Evolutionary conservation across 2,888 invertebrate species (phyloP), one percentile per base, ranked within the genome.

Genomic region (Vannuccia rotundouncinata): DNA sequence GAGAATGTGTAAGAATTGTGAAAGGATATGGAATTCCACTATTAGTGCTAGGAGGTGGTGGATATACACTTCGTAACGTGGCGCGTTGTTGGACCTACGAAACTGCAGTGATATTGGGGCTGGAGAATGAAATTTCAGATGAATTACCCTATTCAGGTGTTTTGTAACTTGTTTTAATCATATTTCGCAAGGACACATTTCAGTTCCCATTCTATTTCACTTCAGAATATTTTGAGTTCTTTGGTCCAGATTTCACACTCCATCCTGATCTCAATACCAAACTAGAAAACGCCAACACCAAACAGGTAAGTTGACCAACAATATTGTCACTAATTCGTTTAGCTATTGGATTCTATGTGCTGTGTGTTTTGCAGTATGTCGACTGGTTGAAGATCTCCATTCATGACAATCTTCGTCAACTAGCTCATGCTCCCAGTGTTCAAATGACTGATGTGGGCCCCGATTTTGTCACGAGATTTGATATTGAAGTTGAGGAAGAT

Each of bases 31-130:
- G 94, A 86, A 91, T 98, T 1, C 99, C 99, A 0, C 91, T 96
- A 1, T 89, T 96, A 66, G 94, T 95, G 0, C 92, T 97, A 0
- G 95, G 92, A 13, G 92, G 92, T 0, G 92, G 92, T 2, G 91
- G 92, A 90, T 99, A 98, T 87, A 99, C 97, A 0, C 89, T 97
- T 29, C 90, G 95, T 30, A 99, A 99, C 88, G 98, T 99, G 0
- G 97, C 99, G 0, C 91, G 99, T 1, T 98, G 97, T 87, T 99
- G 99, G 99, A 96, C 98, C 0, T 96, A 96, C 85, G 99, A 99
- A 89, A 99, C 99, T 0, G 94, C 97, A 0, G 89, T 99, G 0
- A 89, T 98, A 0, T 92, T 97, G 0, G 96, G 96, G 85, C 95
- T 96, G 85, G 92, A 92, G 82, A 73, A 81, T 27, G 73, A 87